Evolutionary conservation across 2,113 vertebrate genomes (phyloP), one percentile per base, ranked within the genome.

Genomic region (Megatriorchis doriae): DNA sequence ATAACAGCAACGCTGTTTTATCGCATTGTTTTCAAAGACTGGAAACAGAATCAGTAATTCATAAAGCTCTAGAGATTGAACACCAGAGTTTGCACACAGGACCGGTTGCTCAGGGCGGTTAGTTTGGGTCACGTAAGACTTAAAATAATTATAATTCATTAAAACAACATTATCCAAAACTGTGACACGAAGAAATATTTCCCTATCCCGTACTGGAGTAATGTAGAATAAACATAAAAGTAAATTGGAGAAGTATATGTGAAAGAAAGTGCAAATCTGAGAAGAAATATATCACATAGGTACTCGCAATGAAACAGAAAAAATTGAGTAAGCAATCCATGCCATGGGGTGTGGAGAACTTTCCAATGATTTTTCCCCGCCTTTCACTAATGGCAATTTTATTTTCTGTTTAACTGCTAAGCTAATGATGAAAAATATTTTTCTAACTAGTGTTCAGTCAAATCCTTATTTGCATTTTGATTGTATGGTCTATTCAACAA

Each of bases 341-440:
- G 14, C 48, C 10, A 53, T 0, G 1, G 38, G 40, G 0, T 1
- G 5, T 0, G 47, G 55, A 83, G 16, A 93, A 29, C n/a, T 36
- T 83, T 18, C 29, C 63, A 71, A 1, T 27, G 5, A 5, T 22
- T 78, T 32, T 38, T 68, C 26, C 4, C 4, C 4, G 6, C 6
- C 5, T 21, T 45, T 25, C 40, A 32, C 7, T 4, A 58, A n/a
- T 18, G 25, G 10, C 13, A 18, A 23, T 29, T 90, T 53, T 65
- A 47, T 68, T 79, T 79, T 55, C 91, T 36, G 43, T 88, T 80
- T 59, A 63, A 42, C 27, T 2, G 0, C 52, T 86, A 18, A 10
- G 19, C 38, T 88, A 27, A 23, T 6, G 0, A 14, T 14, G 21
- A 48, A 72, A 56, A 86, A 62, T 26, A 59, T 13, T 81, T 65